Evolutionary conservation across 2,888 invertebrate species (phyloP).

Genomic region (Synanthedon tipuliformis): DNA sequence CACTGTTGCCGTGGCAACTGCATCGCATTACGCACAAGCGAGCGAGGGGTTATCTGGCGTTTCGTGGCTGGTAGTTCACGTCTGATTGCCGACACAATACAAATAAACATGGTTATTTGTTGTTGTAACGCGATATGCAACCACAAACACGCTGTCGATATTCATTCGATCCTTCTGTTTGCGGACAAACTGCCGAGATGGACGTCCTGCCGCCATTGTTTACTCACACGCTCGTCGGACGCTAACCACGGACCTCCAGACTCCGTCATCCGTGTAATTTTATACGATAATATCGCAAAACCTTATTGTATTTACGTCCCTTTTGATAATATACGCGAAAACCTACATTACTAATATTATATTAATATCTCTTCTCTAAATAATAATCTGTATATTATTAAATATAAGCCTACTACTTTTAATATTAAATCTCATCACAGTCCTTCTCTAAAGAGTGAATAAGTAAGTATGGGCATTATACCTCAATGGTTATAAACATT

Average conservation of each 20-base stretch:
- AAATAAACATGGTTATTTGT: conserved; percentile 53
- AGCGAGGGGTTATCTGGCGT: conserved; percentile 20
- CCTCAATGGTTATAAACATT: too few species aligned
- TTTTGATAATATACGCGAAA: too few species aligned
- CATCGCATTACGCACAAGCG: conserved; percentile 47
- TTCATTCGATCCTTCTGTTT: conserved; percentile 61
- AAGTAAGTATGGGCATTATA: too few species aligned
- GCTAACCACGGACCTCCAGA: background rate
- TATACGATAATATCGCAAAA: conserved; percentile 28
- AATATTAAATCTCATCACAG: too few species aligned
- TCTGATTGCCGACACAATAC: conserved; percentile 27
- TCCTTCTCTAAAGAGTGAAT: too few species aligned
- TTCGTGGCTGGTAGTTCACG: conserved; percentile 10
- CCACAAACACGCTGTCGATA: conserved; percentile 58
- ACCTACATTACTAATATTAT: background rate
- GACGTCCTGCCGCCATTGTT: conserved; percentile 46
- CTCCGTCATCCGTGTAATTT: conserved; percentile 30
- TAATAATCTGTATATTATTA: background rate
- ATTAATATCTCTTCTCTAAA: background rate
- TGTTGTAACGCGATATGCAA: conserved; percentile 55
- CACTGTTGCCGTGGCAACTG: conserved; percentile 59
- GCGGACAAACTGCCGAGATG: conserved; percentile 59
- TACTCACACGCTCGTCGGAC: conserved; percentile 19
- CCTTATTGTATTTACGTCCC: background rate
- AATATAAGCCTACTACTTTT: too few species aligned